phyloP scores from a whole-genome alignment of 1,140 invertebrate genomes.

The Apocrypta bakeri region DNA sequence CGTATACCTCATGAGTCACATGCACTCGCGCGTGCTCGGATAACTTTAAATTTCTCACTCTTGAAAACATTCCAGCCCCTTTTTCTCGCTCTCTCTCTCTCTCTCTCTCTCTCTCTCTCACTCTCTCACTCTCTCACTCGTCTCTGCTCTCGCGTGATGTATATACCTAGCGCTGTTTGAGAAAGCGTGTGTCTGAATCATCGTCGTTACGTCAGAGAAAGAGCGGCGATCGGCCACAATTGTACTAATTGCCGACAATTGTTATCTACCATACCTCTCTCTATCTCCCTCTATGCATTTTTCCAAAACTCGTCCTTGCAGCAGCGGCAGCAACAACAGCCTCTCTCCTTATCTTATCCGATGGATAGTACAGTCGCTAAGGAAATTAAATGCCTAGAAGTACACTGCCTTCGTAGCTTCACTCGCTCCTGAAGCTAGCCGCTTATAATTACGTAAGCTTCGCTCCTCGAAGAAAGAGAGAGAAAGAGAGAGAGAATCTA shows the following conservation, averaged over 20 bases:
- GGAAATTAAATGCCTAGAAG: neutral
- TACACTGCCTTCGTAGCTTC: neutral
- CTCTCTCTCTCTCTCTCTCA: too few species aligned
- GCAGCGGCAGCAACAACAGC: neutral
- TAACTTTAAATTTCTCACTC: neutral
- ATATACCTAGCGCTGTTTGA: too few species aligned
- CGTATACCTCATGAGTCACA: neutral
- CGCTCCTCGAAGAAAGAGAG: neutral
- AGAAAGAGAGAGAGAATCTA: neutral
- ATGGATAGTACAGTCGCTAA: neutral
- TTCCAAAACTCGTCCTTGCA: neutral
- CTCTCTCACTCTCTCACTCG: too few species aligned
- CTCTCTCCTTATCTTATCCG: constrained; percentile 1
- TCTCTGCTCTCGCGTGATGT: too few species aligned
- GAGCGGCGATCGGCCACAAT: neutral
- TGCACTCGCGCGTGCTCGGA: neutral
- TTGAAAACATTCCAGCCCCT: neutral
- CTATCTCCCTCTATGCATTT: neutral
- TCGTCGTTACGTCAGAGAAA: neutral
- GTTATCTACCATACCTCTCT: neutral
- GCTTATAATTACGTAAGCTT: neutral
- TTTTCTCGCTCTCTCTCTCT: neutral
- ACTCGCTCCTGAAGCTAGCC: neutral
- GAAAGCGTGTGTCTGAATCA: neutral
- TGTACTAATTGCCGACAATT: neutral